Evolutionary conservation across 2,113 vertebrate genomes (phyloP).

Genomic region (Xiphias gladius): DNA sequence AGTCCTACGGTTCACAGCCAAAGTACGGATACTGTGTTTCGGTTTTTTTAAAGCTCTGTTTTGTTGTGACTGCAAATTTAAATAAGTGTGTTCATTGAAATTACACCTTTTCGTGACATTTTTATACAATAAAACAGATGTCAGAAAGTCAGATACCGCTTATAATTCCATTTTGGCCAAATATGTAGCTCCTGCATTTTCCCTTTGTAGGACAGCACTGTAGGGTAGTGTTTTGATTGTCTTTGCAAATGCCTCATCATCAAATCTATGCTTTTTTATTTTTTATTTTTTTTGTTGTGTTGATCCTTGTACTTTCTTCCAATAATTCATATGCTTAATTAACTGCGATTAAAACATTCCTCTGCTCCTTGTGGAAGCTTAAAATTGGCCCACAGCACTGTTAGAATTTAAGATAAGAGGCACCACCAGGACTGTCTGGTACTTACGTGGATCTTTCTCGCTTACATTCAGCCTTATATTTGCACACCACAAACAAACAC

Average conservation of each 20-base stretch:
- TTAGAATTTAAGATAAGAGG: conserved; percentile 9
- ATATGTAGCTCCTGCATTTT: background rate
- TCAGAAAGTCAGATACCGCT: too few relatives aligned
- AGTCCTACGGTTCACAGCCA: too few relatives aligned
- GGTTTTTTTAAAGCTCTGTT: too few relatives aligned
- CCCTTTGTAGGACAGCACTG: background rate
- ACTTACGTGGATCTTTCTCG: conserved; percentile 1
- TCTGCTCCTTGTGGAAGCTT: conserved; percentile 1
- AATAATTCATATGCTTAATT: conserved; percentile 19
- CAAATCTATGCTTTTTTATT: background rate
- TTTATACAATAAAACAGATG: too few relatives aligned
- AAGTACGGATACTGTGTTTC: too few relatives aligned
- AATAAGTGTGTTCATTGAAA: too few relatives aligned
- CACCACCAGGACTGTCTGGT: conserved; percentile 1
- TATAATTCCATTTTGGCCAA: too few relatives aligned
- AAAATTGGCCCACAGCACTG: conserved; percentile 10
- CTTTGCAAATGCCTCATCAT: conserved; percentile 4
- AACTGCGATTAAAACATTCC: conserved; percentile 6
- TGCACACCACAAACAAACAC: background rate
- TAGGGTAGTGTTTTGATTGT: background rate
- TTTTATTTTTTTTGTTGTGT: background rate
- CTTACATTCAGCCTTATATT: conserved; percentile 10
- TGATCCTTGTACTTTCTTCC: background rate
- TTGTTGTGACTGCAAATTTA: too few relatives aligned
- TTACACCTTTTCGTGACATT: too few relatives aligned